Conservation (phyloP, 2,113 vertebrate species). For the Suricata suricatta region DNA sequence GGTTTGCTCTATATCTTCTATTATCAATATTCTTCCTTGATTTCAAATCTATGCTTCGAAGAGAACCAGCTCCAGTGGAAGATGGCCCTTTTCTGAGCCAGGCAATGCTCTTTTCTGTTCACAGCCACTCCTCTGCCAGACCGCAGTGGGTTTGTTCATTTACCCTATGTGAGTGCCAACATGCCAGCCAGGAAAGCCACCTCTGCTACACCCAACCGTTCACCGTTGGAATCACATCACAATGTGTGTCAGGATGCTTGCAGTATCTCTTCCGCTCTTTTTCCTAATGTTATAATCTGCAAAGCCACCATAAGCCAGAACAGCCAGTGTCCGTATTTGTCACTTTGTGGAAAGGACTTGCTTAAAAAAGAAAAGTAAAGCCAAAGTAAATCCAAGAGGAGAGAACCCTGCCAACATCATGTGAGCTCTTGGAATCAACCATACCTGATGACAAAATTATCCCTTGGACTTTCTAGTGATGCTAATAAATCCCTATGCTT, state of each 20-base stretch:
- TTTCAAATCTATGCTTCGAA: not conserved
- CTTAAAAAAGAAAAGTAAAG: not conserved
- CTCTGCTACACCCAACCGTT: not conserved
- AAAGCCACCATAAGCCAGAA: not conserved
- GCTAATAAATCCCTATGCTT: slow-evolving; percentile 16
- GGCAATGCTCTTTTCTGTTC: not conserved
- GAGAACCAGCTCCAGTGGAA: not conserved
- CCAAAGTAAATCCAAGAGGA: not conserved
- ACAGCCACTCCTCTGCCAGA: not conserved
- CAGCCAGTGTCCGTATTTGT: not conserved
- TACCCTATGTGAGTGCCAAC: not conserved
- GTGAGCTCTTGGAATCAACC: not conserved
- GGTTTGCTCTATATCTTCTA: not conserved
- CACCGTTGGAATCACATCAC: not conserved
- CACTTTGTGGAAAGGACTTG: slow-evolving; percentile 1
- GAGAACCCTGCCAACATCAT: not conserved
- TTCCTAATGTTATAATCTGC: not conserved
- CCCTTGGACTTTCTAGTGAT: slow-evolving; percentile 9
- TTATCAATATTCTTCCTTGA: not conserved
- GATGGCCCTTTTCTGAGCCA: not conserved
- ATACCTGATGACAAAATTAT: not conserved
- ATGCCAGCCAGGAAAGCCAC: not conserved
- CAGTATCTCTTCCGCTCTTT: not conserved
- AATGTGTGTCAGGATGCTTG: not conserved
- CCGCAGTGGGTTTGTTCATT: not conserved